Base-by-base conservation (phyloP, 2,888 invertebrate genomes). In the Caenorhabditis sinica region DNA sequence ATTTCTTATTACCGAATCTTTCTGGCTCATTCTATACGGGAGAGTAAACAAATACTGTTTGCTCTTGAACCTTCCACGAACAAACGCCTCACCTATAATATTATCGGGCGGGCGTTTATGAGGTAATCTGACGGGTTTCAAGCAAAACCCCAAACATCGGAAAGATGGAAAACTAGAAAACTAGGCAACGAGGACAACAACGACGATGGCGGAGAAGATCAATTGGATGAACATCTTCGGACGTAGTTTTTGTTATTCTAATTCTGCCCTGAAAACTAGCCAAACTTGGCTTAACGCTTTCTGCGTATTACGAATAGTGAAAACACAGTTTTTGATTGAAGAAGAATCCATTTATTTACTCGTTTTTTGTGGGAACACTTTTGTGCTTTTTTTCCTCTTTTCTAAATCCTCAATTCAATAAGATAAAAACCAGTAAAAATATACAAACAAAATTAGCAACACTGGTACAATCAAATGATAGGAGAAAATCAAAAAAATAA, bases 341-440 rank as follows among this genome's bases (percentile, higher is more conserved):
- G 45, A 63, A 71, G 66, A 71, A 66, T 72, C 28, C 40, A 80
- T 80, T 80, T 76, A 77, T 76, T 72, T 82, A 82, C 82, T 82
- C 82, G 82, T 82, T 76, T 82, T 76, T 82, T 76, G n/a, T 65
- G 66, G 58, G 53, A 66, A 77, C 60, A 65, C 60, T 77, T 73
- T 77, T 77, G 66, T 73, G 20, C 51, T 72, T 77, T 82, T 75
- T 71, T 23, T 49, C 49, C 49, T 49, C 49, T 49, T 71, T 61
- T 71, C 71, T 56, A 60, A 72, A 77, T 82, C 71, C 72, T 76
- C 76, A 65, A 56, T 58, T 79, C 66, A 79, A 63, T 61, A 40
- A 43, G 49, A 56, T 72, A 20, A 30, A 72, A 80, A 80, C 80
- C 80, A 80, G 80, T 80, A 80, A 72, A 65, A 66, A 80, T 80